Conservation (phyloP, 2,113 vertebrate species). For the Hippolais icterina region DNA sequence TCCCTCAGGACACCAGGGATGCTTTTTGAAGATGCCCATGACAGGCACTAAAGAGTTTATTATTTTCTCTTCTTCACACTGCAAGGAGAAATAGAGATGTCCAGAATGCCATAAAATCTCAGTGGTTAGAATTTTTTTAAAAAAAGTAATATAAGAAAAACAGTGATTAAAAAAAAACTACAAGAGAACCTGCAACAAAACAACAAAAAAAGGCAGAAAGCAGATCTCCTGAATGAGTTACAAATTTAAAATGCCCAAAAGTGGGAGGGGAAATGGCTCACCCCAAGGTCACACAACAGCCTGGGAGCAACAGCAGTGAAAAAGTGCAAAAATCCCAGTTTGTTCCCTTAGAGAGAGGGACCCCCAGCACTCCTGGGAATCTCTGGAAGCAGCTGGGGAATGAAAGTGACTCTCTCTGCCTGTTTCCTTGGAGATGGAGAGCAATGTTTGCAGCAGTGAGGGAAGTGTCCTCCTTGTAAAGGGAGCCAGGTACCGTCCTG, state of each 20-base stretch:
- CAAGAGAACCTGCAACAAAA: not conserved
- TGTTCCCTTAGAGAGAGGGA: not conserved
- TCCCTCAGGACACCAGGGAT: not conserved
- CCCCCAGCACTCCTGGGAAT: not conserved
- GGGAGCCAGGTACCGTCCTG: not conserved
- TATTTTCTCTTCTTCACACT: not conserved
- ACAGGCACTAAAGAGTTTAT: not conserved
- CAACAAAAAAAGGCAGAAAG: not conserved
- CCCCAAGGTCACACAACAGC: not conserved
- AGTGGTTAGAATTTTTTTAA: not conserved
- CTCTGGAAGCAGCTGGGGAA: not conserved
- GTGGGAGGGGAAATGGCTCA: not conserved
- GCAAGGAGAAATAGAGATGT: not conserved
- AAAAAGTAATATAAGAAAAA: not conserved
- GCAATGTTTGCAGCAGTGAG: not conserved
- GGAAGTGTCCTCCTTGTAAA: not conserved
- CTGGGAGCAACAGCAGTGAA: not conserved
- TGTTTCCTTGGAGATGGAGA: conserved; percentile 22
- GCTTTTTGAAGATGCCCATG: not conserved
- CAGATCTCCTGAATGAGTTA: not conserved
- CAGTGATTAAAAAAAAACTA: not conserved
- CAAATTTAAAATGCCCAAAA: not conserved
- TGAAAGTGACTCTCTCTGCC: not conserved
- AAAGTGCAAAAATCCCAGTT: not conserved
- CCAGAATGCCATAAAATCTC: not conserved